phyloP scores from a whole-genome alignment of 2,888 invertebrate genomes.

The Mesorhabditis sp. region DNA sequence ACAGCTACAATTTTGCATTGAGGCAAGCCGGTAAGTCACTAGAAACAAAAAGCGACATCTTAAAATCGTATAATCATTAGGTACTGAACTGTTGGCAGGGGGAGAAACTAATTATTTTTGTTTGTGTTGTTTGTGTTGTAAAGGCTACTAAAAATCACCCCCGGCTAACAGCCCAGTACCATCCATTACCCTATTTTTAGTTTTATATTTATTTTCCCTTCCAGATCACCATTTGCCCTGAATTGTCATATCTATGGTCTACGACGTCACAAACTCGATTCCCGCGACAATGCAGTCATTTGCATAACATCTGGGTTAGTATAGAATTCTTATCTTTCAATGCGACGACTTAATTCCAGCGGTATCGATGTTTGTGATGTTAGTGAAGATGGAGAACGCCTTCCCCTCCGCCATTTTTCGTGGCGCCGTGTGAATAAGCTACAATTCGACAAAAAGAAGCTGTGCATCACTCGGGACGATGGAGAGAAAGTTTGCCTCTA shows the following conservation, averaged over 20 bases:
- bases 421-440: conserved; percentile 94
- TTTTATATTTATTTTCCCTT: conserved; percentile 4
- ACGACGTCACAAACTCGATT: conserved; percentile 66
- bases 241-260: conserved; percentile 86
- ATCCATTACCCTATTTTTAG: background rate
- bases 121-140: no score
- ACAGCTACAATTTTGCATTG: conserved; percentile 80
- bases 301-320: conserved; percentile 75
- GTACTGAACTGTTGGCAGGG: no score
- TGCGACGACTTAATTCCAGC: conserved; percentile 14
- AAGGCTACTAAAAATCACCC: no score
- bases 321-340: conserved; percentile 60
- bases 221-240: conserved; percentile 69
- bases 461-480: conserved; percentile 75
- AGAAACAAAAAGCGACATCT: background rate
- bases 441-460: conserved; percentile 90
- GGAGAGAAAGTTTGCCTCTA: conserved; percentile 74
- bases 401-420: conserved; percentile 74
- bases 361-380: conserved; percentile 55
- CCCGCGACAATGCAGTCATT: conserved; percentile 70
- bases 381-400: conserved; percentile 58
- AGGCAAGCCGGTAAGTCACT: conserved; percentile 71
- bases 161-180: no score
- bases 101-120: no score
- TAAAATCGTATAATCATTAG: no score